phyloP scores from a whole-genome alignment of 2,113 vertebrate genomes.

The Tenebrosternarchus preto region DNA sequence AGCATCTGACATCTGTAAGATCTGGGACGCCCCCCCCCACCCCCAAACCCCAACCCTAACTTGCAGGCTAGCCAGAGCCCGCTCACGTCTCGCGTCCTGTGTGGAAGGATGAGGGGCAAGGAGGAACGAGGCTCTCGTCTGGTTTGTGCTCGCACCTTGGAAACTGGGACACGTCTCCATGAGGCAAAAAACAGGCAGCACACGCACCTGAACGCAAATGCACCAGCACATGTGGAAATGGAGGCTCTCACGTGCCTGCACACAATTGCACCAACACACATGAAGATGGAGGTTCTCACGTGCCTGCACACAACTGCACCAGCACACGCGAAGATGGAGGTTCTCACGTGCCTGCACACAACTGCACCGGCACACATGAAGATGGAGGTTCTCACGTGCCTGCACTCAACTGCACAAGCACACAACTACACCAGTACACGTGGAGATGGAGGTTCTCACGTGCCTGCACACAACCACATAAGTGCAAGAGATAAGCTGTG shows the following conservation, averaged over 20 bases:
- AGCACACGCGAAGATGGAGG: conserved; percentile 14
- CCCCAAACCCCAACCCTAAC: too few relatives aligned
- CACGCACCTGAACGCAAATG: not conserved
- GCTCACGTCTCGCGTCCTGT: too few relatives aligned
- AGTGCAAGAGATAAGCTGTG: conserved; percentile 10
- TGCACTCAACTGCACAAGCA: conserved; percentile 6
- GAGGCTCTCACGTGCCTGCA: too few relatives aligned
- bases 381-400: too few relatives aligned
- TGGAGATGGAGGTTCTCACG: too few relatives aligned
- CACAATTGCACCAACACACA: not conserved
- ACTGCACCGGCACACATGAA: too few relatives aligned
- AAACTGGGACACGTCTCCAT: conserved; percentile 37
- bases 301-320: conserved; percentile 15
- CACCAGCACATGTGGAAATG: too few relatives aligned
- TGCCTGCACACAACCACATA: conserved; percentile 18
- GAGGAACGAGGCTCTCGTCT: not conserved
- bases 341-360: not conserved
- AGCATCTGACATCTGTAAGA: not conserved
- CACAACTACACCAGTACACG: not conserved
- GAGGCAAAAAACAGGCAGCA: not conserved
- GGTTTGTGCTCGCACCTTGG: not conserved
- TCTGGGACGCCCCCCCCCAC: too few relatives aligned
- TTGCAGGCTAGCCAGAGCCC: too few relatives aligned
- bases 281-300: too few relatives aligned
- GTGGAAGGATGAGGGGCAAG: too few relatives aligned